Conservation (phyloP, 2,888 invertebrate species). For the Drosophila borborema region DNA sequence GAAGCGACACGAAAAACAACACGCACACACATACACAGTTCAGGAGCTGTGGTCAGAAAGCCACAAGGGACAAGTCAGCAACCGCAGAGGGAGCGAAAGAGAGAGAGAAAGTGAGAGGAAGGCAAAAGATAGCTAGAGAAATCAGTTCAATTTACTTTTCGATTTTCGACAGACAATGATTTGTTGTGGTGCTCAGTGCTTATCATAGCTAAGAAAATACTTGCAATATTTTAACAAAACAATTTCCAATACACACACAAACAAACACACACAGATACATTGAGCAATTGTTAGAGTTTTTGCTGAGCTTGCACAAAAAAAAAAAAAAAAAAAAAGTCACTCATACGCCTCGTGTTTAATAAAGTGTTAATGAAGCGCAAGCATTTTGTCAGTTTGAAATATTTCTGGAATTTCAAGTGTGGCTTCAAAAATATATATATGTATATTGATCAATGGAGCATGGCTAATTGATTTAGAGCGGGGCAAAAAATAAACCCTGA, state of each 20-base stretch:
- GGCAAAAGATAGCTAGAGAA: conserved; percentile 40
- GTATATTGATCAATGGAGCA: conserved; percentile 43
- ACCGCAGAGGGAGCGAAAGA: not conserved
- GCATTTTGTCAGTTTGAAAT: conserved; percentile 30
- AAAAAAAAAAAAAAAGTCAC: not conserved
- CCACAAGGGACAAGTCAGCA: conserved; percentile 47
- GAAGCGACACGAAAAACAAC: conserved; percentile 38
- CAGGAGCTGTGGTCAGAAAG: conserved; percentile 39
- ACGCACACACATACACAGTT: not conserved
- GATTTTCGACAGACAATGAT: conserved; percentile 68
- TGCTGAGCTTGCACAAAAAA: conserved; percentile 27
- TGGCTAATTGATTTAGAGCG: conserved; percentile 55
- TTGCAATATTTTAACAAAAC: conserved; percentile 56
- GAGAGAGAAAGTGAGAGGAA: no score
- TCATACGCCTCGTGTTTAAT: conserved; percentile 33
- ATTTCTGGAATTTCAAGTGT: conserved; percentile 30
- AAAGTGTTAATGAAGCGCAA: conserved; percentile 50
- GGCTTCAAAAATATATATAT: not conserved
- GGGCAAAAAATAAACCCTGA: conserved; percentile 24
- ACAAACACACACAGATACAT: not conserved
- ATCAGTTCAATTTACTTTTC: conserved; percentile 79
- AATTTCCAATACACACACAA: conserved; percentile 32
- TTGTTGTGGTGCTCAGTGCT: conserved; percentile 47
- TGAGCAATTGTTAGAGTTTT: not conserved
- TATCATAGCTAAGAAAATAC: conserved; percentile 44